Percentiles rank a stretch among this genome's conserved stretches.
These are phyloP conservation scores for Lacanobia wlatinum DNA, from an alignment of 2,888 invertebrate species.

Conservation along the genomic window DNA sequence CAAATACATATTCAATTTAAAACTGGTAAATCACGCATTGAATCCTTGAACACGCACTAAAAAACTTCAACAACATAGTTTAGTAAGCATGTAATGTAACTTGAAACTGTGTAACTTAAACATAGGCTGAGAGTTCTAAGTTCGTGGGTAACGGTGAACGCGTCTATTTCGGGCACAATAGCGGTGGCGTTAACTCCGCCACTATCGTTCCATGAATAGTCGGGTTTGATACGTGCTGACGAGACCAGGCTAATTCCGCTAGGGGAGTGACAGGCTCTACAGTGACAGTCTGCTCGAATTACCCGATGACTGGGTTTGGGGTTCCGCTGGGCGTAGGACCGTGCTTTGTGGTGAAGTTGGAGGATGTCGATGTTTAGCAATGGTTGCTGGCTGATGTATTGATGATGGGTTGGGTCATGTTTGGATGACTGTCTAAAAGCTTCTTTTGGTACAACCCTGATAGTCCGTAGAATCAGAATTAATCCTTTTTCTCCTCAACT, in stretches of 20 bases:
- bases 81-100: conserved; percentile 32
- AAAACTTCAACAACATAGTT: conserved; percentile 23
- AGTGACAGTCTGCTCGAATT: conserved; percentile 6
- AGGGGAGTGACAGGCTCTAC: conserved; percentile 19
- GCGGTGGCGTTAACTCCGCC: conserved; percentile 52
- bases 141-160: conserved; percentile 36
- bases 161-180: conserved; percentile 55
- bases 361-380: background rate
- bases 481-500: too few relatives aligned
- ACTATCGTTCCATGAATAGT: conserved; percentile 47
- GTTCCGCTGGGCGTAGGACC: background rate
- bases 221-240: conserved; percentile 55
- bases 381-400: background rate
- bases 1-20: conserved; percentile 3
- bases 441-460: background rate
- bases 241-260: conserved; percentile 38
- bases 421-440: background rate
- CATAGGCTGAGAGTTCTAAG: conserved; percentile 41
- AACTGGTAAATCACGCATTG: conserved; percentile 7
- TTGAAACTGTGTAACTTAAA: conserved; percentile 29
- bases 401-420: background rate
- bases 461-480: too few relatives aligned
- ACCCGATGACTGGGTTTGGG: conserved; percentile 1
- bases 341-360: background rate
- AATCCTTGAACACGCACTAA: conserved; percentile 16